A percentile compares a stretch with the other conserved stretches of the same genome.
Evolutionary conservation across 1,140 invertebrate genomes (phyloP).

Genomic region (Conopomorpha cramerella): DNA sequence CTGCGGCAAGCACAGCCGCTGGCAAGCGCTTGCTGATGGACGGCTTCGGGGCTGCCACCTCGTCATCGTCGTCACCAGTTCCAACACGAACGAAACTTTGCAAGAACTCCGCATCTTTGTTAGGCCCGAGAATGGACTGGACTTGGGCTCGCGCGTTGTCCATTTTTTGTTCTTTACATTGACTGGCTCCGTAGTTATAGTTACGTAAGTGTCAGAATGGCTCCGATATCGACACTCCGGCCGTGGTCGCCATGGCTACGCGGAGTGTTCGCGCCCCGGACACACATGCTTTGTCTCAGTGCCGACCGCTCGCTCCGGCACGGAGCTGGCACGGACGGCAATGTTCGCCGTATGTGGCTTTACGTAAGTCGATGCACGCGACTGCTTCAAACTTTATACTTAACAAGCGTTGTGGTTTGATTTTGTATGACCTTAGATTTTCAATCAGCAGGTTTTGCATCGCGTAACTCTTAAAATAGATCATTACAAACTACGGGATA

Average conservation of each 20-base stretch:
- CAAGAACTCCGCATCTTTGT: slow-evolving; percentile 71
- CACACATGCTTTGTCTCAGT: slow-evolving; percentile 19
- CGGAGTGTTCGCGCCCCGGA: slow-evolving; percentile 41
- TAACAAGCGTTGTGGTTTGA: no score
- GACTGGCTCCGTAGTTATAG: slow-evolving; percentile 26
- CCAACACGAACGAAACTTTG: slow-evolving; percentile 76
- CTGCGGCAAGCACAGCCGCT: slow-evolving; percentile 20
- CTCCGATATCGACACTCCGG: slow-evolving; percentile 38
- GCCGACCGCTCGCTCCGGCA: slow-evolving; percentile 2
- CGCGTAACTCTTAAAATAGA: no score
- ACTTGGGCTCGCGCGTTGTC: slow-evolving; percentile 42
- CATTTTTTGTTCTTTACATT: slow-evolving; percentile 10
- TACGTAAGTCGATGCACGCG: no score
- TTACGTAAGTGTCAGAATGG: slow-evolving; percentile 32
- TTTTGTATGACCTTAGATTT: no score
- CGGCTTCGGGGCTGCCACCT: slow-evolving; percentile 42
- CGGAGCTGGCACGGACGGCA: slow-evolving; percentile 3
- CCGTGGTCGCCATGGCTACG: slow-evolving; percentile 43
- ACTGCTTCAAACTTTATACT: no score
- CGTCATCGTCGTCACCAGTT: slow-evolving; percentile 47
- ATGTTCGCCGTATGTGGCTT: not conserved
- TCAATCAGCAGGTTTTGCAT: no score
- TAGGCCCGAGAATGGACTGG: slow-evolving; percentile 62
- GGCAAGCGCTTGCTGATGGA: slow-evolving; percentile 46
- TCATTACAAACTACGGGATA: no score